phyloP scores from a whole-genome alignment of 2,113 vertebrate genomes.

The Cyanoderma ruficeps region DNA sequence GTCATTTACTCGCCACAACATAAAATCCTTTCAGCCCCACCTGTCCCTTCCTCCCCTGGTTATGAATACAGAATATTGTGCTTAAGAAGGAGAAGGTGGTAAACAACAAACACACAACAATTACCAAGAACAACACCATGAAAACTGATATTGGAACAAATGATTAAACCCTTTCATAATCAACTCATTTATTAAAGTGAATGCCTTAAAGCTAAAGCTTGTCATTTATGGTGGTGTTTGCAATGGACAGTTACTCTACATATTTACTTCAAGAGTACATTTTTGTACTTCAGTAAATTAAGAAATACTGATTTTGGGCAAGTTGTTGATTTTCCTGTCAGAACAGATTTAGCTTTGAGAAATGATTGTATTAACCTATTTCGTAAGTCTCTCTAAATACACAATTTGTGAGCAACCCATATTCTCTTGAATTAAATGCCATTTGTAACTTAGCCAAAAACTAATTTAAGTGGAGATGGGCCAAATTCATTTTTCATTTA shows the following conservation, averaged over 20 bases:
- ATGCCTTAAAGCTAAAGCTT: constrained; percentile 15
- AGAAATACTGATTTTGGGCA: constrained; percentile 68
- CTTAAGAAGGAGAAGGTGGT: constrained; percentile 20
- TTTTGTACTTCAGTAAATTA: constrained; percentile 64
- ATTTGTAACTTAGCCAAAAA: constrained; percentile 64
- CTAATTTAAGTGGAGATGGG: neutral
- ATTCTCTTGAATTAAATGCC: constrained; percentile 39
- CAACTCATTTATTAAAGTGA: constrained; percentile 58
- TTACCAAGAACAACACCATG: constrained; percentile 42
- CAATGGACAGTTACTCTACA: constrained; percentile 28
- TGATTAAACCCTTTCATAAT: constrained; percentile 37
- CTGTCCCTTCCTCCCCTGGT: neutral
- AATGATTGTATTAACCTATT: constrained; percentile 70
- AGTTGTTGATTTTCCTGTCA: constrained; percentile 69
- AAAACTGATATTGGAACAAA: constrained; percentile 49
- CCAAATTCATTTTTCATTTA: constrained; percentile 42
- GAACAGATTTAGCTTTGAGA: constrained; percentile 70
- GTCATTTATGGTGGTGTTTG: constrained; percentile 16
- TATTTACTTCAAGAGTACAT: constrained; percentile 41
- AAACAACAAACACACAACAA: constrained; percentile 21
- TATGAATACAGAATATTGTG: neutral
- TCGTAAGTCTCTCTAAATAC: constrained; percentile 56
- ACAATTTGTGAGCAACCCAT: constrained; percentile 51
- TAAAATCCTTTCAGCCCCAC: neutral
- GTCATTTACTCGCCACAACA: constrained; percentile 6